These are phyloP conservation scores for Peromyscus eremicus DNA, from an alignment of 2,797 vertebrate species.

Conservation along the genomic window DNA sequence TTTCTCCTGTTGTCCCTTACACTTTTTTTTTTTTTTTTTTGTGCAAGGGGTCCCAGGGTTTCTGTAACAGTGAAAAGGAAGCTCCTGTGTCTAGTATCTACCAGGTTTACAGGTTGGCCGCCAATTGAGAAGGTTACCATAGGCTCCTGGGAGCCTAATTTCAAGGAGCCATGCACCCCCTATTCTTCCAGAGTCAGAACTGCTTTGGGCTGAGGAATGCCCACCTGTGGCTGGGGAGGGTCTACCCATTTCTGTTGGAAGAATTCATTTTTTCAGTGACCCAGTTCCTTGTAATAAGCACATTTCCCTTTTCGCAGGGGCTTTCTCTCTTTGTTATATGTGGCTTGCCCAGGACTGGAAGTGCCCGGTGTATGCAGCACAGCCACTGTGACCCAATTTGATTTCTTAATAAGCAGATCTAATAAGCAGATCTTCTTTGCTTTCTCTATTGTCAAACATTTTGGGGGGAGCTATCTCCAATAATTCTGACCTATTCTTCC, in stretches of 20 bases:
- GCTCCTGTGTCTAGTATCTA: neutral
- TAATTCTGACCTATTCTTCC: neutral
- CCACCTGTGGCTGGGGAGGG: neutral
- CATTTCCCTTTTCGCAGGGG: neutral
- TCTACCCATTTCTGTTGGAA: too few species aligned
- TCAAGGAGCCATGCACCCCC: neutral
- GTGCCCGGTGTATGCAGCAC: neutral
- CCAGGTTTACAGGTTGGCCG: neutral
- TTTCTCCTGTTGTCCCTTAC: too few species aligned
- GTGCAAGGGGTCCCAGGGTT: neutral
- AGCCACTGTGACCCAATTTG: neutral
- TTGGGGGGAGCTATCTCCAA: neutral
- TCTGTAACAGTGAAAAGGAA: neutral
- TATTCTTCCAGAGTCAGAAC: neutral
- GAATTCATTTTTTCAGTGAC: neutral
- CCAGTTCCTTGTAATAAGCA: neutral
- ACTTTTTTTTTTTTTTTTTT: fast-evolving
- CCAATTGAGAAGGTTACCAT: neutral
- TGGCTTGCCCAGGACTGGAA: neutral
- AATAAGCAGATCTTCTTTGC: neutral
- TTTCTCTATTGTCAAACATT: neutral
- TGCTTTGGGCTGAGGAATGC: neutral
- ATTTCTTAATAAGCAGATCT: neutral
- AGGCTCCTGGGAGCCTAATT: neutral
- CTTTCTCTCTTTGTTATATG: neutral